Conservation (phyloP, 2,888 invertebrate genomes). For the Antheraea assamensis region DNA sequence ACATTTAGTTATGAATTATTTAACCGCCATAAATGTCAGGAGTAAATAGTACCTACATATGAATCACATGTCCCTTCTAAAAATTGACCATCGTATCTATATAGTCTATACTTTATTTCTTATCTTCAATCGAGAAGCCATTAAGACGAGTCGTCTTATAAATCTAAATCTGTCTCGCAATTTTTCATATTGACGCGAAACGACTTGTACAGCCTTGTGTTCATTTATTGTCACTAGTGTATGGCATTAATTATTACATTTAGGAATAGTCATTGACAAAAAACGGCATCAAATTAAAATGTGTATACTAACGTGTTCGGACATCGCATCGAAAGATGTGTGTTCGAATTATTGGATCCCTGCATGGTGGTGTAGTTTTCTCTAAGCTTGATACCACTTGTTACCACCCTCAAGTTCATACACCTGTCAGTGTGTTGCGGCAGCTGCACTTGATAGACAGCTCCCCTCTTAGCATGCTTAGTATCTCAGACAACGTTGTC, state of each 20-base stretch:
- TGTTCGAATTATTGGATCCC: too few relatives aligned
- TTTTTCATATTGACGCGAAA: conserved; percentile 51
- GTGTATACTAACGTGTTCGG: too few relatives aligned
- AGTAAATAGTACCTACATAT: background rate
- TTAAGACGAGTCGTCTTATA: conserved; percentile 50
- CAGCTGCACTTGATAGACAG: too few relatives aligned
- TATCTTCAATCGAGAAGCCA: conserved; percentile 36
- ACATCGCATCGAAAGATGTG: too few relatives aligned
- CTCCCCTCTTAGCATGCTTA: too few relatives aligned
- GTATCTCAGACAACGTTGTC: too few relatives aligned
- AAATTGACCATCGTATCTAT: background rate
- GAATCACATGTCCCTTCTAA: background rate
- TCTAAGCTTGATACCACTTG: too few relatives aligned
- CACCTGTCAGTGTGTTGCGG: too few relatives aligned
- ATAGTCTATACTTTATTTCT: conserved; percentile 18
- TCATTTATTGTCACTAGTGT: conserved; percentile 21
- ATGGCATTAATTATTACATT: background rate
- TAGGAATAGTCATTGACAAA: background rate
- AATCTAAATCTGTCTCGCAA: conserved; percentile 49
- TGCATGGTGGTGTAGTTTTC: too few relatives aligned
- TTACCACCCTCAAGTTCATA: too few relatives aligned
- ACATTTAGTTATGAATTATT: too few relatives aligned
- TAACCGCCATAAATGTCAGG: too few relatives aligned
- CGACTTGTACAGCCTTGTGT: conserved; percentile 31
- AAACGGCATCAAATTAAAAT: background rate